Evolutionary conservation across 2,797 vertebrate species (phyloP).

Genomic region (Amblyopsis hoosieri): DNA sequence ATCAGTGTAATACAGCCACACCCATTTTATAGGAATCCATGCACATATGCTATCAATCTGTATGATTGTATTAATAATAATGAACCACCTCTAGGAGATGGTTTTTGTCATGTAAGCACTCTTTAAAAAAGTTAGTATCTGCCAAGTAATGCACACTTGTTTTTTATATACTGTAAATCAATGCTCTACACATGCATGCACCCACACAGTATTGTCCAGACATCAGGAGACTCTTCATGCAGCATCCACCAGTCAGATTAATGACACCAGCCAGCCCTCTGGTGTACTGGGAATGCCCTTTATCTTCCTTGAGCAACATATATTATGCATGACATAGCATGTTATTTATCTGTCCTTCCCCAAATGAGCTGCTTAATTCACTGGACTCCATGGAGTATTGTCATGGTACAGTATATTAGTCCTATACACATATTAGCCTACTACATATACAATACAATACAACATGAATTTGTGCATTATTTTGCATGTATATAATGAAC

Average conservation of each 20-base stretch:
- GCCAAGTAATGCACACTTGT: conserved; percentile 15
- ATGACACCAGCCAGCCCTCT: conserved; percentile 17
- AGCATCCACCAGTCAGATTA: conserved; percentile 10
- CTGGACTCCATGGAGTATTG: neutral
- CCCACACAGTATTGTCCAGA: conserved; percentile 10
- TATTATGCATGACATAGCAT: conserved; percentile 28
- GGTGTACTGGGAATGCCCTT: conserved; percentile 7
- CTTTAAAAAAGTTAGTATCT: neutral
- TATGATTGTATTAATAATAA: no score
- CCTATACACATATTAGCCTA: neutral
- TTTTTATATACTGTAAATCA: conserved; percentile 26
- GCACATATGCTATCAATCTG: no score
- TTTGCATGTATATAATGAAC: neutral
- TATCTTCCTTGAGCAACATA: conserved; percentile 6
- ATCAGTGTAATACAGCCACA: no score
- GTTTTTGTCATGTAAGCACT: no score
- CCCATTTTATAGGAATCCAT: no score
- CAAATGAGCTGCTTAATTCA: conserved; percentile 8
- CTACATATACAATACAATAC: no score
- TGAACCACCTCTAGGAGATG: no score
- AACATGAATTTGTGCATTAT: neutral
- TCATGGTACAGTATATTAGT: neutral
- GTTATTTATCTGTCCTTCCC: conserved; percentile 11
- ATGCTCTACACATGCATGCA: conserved; percentile 23
- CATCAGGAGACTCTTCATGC: conserved; percentile 14